A percentile compares a stretch with the other conserved stretches of the same genome.
Conservation (phyloP, 2,113 vertebrate genomes). For the Cyrtonyx montezumae region DNA sequence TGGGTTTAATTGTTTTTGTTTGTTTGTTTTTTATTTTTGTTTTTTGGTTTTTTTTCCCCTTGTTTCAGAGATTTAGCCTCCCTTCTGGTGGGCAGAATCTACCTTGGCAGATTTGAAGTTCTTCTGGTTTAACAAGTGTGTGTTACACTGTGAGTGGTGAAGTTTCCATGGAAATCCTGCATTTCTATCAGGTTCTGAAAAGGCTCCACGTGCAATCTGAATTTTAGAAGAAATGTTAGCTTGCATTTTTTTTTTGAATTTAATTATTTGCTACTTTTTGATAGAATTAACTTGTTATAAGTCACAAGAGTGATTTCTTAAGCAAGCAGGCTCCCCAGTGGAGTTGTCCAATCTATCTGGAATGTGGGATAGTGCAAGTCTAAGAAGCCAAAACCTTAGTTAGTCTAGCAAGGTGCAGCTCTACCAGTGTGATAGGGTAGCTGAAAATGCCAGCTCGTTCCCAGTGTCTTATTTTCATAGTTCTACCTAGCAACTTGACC, state of each 20-base stretch:
- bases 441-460: not conserved
- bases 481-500: not conserved
- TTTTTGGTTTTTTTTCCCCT: not conserved
- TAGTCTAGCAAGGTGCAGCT: fast-evolving
- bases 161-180: constrained; percentile 68
- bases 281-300: not conserved
- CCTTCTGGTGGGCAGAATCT: constrained; percentile 2
- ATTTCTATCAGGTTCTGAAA: constrained; percentile 20
- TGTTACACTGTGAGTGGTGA: not conserved
- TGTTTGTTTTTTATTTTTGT: not conserved
- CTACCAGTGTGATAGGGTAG: not conserved
- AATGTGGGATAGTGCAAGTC: fast-evolving
- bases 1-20: no score
- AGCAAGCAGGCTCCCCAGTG: not conserved
- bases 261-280: not conserved
- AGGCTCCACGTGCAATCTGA: not conserved
- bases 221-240: not conserved
- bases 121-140: not conserved
- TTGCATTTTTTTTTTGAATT: not conserved
- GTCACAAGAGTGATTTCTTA: not conserved
- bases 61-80: not conserved
- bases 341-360: not conserved
- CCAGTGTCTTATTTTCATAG: not conserved
- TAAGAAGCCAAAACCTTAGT: not conserved
- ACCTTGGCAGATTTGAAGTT: constrained; percentile 22